These are phyloP conservation scores for Sciurus carolinensis DNA, from an alignment of 2,797 vertebrate genomes.

Conservation along the genomic window DNA sequence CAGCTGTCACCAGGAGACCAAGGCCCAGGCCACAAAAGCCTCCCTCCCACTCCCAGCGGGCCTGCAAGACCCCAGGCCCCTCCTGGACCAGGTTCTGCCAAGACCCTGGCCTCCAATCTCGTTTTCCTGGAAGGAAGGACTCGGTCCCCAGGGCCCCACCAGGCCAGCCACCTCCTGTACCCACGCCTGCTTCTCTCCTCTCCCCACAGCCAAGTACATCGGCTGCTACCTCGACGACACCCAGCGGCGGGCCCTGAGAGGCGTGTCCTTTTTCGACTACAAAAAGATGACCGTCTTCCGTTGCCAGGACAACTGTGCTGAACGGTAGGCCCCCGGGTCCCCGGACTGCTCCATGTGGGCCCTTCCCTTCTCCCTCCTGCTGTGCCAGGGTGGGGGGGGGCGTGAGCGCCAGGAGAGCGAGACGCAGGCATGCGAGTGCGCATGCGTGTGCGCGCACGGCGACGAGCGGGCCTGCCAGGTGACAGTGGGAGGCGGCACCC, in stretches of 20 bases:
- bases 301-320: slow-evolving; percentile 99
- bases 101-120: neutral
- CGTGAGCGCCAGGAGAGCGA: neutral
- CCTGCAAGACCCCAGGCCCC: neutral
- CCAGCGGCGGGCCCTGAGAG: slow-evolving; percentile 94
- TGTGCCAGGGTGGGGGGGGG: neutral
- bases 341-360: neutral
- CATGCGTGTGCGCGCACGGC: accelerated
- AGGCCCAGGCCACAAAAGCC: neutral
- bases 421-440: too few species aligned
- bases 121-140: neutral
- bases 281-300: slow-evolving; percentile 99
- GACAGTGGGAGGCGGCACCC: neutral
- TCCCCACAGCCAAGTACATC: slow-evolving; percentile 93
- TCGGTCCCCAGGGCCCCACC: neutral
- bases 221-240: slow-evolving; percentile 97
- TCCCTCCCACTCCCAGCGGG: neutral
- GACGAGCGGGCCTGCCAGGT: neutral
- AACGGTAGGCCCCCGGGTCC: slow-evolving; percentile 91
- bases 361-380: neutral
- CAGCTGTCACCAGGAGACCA: neutral
- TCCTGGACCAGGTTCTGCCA: neutral
- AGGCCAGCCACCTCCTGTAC: neutral
- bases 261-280: slow-evolving; percentile 99
- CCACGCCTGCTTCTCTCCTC: neutral